A percentile compares a stretch with the other conserved stretches of the same genome.
These are phyloP conservation scores for Dynastes grantii DNA, from an alignment of 2,888 invertebrate species.

Conservation along the genomic window DNA sequence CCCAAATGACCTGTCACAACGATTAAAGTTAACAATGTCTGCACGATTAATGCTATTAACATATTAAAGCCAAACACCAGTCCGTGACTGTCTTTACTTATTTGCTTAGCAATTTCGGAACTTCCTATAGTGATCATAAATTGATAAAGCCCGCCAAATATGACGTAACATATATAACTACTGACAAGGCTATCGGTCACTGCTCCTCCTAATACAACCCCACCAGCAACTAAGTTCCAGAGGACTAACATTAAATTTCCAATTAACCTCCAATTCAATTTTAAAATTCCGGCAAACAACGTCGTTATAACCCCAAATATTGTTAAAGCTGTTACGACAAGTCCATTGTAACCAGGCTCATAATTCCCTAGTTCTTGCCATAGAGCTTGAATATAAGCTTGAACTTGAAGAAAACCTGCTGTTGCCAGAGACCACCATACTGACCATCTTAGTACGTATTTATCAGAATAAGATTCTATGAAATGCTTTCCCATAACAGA, in stretches of 20 bases:
- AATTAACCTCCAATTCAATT: constrained; percentile 69
- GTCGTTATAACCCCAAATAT: constrained; percentile 78
- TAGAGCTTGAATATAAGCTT: constrained; percentile 86
- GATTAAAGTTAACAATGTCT: constrained; percentile 83
- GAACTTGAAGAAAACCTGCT: constrained; percentile 82
- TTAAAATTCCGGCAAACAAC: constrained; percentile 72
- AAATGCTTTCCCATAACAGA: constrained; percentile 75
- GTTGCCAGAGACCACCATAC: constrained; percentile 85
- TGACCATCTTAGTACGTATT: constrained; percentile 81
- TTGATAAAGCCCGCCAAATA: constrained; percentile 85
- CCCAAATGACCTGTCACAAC: constrained; percentile 72
- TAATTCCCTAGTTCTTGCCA: constrained; percentile 79
- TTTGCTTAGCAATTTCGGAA: constrained; percentile 87
- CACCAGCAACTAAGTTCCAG: constrained; percentile 73
- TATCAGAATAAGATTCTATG: constrained; percentile 74
- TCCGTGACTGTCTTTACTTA: constrained; percentile 89
- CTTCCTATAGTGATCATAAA: constrained; percentile 88
- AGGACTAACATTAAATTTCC: constrained; percentile 71
- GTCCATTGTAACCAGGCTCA: constrained; percentile 73
- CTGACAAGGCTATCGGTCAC: constrained; percentile 71
- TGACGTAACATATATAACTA: constrained; percentile 83
- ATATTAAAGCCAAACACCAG: constrained; percentile 94
- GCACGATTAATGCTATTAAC: constrained; percentile 83
- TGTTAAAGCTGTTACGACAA: constrained; percentile 85
- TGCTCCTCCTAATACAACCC: constrained; percentile 71